Evolutionary conservation across 2,888 invertebrate genomes (phyloP).

Genomic region (Agapetus fuscipes): DNA sequence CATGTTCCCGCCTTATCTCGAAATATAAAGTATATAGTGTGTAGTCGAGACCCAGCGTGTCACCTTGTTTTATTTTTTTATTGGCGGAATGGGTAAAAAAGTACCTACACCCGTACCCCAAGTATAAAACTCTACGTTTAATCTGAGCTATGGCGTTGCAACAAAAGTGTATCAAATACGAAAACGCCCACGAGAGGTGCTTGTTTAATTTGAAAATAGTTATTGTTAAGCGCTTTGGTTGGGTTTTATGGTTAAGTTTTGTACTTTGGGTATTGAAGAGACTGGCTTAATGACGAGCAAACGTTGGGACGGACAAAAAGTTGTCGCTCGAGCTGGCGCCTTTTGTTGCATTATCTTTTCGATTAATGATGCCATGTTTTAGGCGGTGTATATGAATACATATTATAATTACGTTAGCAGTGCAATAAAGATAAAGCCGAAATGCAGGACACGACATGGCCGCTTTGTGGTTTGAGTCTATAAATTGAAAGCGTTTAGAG

Average conservation of each 20-base stretch:
- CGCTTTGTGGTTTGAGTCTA: constrained; percentile 7
- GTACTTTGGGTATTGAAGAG: too few species aligned
- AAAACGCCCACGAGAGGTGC: too few species aligned
- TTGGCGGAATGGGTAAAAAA: constrained; percentile 9
- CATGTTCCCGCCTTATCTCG: constrained; percentile 8
- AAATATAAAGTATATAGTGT: constrained; percentile 14
- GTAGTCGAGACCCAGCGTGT: constrained; percentile 8
- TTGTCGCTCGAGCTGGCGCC: constrained; percentile 15
- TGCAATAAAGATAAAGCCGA: constrained; percentile 21
- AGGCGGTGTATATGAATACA: constrained; percentile 20
- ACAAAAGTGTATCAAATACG: too few species aligned
- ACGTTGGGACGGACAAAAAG: constrained; percentile 14
- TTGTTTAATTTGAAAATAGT: too few species aligned
- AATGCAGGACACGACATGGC: constrained; percentile 9
- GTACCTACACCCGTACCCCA: constrained; percentile 1
- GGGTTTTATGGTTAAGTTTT: too few species aligned
- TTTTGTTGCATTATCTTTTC: constrained; percentile 20
- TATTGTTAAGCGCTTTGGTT: too few species aligned
- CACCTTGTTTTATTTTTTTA: constrained; percentile 11
- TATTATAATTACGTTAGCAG: constrained; percentile 21
- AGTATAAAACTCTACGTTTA: too few species aligned
- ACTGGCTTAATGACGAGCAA: constrained; percentile 21
- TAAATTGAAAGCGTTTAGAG: constrained; percentile 12
- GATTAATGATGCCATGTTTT: constrained; percentile 22
- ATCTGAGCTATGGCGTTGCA: too few species aligned